These are phyloP conservation scores for Protobothrops flavoviridis DNA, from an alignment of 2,113 vertebrate species.

Conservation along the genomic window DNA sequence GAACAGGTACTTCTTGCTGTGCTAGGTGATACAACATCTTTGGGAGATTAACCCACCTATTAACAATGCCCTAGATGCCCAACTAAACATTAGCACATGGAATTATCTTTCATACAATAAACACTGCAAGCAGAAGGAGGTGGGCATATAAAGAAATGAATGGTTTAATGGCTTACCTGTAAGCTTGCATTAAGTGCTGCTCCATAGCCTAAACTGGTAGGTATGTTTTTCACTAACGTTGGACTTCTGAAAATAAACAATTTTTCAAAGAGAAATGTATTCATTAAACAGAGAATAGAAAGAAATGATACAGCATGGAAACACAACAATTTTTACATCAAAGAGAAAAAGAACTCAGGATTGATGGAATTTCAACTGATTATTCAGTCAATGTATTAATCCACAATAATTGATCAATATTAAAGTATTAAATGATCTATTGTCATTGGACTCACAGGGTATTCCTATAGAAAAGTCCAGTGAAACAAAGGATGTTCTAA, in stretches of 20 bases:
- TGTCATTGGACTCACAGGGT: constrained; percentile 24
- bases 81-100: constrained; percentile 43
- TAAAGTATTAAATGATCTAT: constrained; percentile 31
- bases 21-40: constrained; percentile 73
- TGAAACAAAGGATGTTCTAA: not conserved
- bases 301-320: constrained; percentile 24
- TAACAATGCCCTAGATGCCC: constrained; percentile 47
- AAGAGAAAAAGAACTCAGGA: constrained; percentile 27
- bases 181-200: constrained; percentile 97
- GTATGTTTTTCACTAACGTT: constrained; percentile 98
- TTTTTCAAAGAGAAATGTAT: constrained; percentile 50
- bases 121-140: constrained; percentile 11
- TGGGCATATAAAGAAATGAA: constrained; percentile 23
- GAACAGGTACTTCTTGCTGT: constrained; percentile 67
- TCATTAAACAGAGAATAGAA: constrained; percentile 36
- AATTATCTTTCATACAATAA: constrained; percentile 24
- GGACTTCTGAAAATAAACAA: constrained; percentile 85
- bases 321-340: constrained; percentile 22
- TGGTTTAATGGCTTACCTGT: constrained; percentile 80
- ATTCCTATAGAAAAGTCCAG: not conserved
- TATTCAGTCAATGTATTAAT: not conserved
- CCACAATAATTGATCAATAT: constrained; percentile 19
- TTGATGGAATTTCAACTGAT: constrained; percentile 8
- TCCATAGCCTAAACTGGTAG: constrained; percentile 97
- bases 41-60: constrained; percentile 63